Base-by-base conservation (phyloP, 2,113 vertebrate genomes). In the Heterocephalus glaber region DNA sequence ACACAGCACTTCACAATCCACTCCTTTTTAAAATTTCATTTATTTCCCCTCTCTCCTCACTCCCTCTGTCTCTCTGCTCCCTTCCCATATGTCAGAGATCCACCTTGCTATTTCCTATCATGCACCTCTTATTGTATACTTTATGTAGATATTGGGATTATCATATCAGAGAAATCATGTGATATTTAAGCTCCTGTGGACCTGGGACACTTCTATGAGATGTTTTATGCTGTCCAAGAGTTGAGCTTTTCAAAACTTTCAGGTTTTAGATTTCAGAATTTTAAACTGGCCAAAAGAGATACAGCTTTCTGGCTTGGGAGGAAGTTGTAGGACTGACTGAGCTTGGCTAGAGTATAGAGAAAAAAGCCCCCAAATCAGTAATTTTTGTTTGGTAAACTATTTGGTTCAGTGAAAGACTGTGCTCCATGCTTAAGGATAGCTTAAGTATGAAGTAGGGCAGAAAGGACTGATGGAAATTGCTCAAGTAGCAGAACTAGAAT, bases 231-330 rank as follows among this genome's bases (percentile, higher is more conserved):
- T 47, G 47, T 88, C 20, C 5, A 58, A 56, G 58, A 44, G 22
- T 76, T 70, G 38, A 47, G 3, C 4, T 90, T 30, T 76, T 17
- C 3, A 72, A 76, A 86, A 60, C 4, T 84, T 93, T 95, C 76
- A 76, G 33, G 12, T 60, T 92, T 33, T 74, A 80, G 76, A n/a
- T 66, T 94, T n/a, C 65, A 68, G 81, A 49, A 92, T 92, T 90
- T 89, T 61, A 56, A 86, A 79, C 16, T 74, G 60, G 38, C 35
- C 41, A 17, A 66, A 86, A 66, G 24, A 77, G 22, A 82, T 33
- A 33, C 17, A 9, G 30, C 1, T 24, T 90, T 5, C 41, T 85
- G 54, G 41, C 33, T 60, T 16, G 47, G 5, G 35, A 41, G 30
- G 38, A n/a, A 54, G 10, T 87, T 63, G 8, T n/a, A 58, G 72